These are phyloP conservation scores for Psophia crepitans DNA, from an alignment of 2,113 vertebrate species.

Conservation along the genomic window DNA sequence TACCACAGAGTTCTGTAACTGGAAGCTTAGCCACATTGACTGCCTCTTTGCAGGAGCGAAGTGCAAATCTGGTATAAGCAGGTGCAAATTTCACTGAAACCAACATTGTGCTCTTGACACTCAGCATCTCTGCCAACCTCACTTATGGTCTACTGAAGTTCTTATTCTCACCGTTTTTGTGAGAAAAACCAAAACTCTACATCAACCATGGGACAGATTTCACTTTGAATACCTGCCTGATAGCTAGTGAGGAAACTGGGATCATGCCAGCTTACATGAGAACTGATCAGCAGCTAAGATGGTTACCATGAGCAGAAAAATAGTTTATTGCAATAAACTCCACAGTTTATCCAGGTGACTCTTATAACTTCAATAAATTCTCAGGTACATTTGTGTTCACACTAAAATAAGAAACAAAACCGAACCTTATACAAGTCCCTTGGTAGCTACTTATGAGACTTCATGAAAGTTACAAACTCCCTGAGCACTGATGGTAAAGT, in stretches of 20 bases:
- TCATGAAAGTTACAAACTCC: constrained; percentile 17
- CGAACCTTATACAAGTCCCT: background rate
- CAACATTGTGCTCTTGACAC: background rate
- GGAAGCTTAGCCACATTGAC: background rate
- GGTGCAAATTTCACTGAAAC: constrained; percentile 33
- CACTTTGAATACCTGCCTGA: background rate
- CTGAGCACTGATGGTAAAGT: background rate
- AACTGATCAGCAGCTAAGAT: background rate
- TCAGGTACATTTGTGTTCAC: background rate
- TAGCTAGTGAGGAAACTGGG: background rate
- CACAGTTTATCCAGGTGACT: background rate
- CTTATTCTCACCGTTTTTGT: background rate
- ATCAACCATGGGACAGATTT: background rate
- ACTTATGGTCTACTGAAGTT: background rate
- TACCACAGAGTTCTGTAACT: background rate
- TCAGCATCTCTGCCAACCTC: background rate
- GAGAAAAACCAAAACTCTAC: background rate
- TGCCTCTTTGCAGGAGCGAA: background rate
- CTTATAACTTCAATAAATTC: constrained; percentile 5
- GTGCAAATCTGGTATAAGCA: constrained; percentile 42
- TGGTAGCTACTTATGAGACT: background rate
- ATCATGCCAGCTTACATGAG: background rate
- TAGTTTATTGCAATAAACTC: background rate
- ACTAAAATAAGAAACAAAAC: constrained; percentile 3
- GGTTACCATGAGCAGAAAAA: background rate